Conservation (phyloP, 1,140 invertebrate species). For the Scylla paramamosain region DNA sequence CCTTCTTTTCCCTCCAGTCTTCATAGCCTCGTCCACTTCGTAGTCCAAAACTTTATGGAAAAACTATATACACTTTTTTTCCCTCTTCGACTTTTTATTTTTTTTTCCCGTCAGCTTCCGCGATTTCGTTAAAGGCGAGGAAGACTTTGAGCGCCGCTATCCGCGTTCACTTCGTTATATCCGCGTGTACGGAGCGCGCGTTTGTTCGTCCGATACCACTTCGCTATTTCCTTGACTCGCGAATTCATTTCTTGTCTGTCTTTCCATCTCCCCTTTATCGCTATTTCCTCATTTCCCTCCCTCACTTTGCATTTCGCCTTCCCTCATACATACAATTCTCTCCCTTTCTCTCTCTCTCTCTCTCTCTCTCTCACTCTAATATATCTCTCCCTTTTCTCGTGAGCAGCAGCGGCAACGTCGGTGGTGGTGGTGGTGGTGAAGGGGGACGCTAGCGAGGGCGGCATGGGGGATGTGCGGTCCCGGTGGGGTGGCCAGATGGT, state of each 20-base stretch:
- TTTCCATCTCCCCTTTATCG: not conserved
- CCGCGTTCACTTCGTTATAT: not conserved
- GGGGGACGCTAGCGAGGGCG: too few species aligned
- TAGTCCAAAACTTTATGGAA: too few species aligned
- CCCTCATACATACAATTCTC: not conserved
- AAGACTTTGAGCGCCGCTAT: not conserved
- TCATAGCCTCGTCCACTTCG: too few species aligned
- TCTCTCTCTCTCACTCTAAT: not conserved
- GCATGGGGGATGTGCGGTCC: not conserved
- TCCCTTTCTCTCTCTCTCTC: not conserved
- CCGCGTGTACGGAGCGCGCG: not conserved
- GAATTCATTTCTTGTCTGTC: not conserved
- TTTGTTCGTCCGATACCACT: not conserved
- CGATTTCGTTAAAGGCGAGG: too few species aligned
- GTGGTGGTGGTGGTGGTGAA: not conserved
- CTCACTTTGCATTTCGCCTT: not conserved
- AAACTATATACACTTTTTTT: too few species aligned
- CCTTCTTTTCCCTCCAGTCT: too few species aligned
- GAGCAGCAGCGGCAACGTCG: not conserved
- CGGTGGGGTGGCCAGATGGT: not conserved
- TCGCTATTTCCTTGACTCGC: not conserved
- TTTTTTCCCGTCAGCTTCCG: too few species aligned
- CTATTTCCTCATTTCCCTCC: not conserved
- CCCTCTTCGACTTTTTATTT: too few species aligned
- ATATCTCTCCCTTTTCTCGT: conserved; percentile 1